Evolutionary conservation across 2,888 invertebrate genomes (phyloP).

Genomic region (Nipponacmea schrenckii): DNA sequence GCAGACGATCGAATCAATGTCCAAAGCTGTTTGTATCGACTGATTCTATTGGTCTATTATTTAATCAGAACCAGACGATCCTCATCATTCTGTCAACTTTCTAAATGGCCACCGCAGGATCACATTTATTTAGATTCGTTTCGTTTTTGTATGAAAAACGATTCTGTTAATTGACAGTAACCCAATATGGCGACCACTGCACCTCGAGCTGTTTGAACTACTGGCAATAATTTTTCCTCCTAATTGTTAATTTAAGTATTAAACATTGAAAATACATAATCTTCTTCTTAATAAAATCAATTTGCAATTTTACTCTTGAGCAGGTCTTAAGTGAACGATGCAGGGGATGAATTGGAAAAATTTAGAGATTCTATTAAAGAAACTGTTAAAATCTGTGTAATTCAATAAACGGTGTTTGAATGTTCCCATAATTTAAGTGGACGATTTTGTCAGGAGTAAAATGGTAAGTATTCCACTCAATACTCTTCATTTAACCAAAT

Average conservation of each 20-base stretch:
- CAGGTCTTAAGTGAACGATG: no score
- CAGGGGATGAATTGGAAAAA: no score
- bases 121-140: slow-evolving; percentile 8
- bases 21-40: slow-evolving; percentile 9
- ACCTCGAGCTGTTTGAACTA: not conserved
- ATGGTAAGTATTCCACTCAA: no score
- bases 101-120: slow-evolving; percentile 4
- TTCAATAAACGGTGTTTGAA: no score
- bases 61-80: slow-evolving; percentile 3
- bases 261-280: not conserved
- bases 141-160: not conserved
- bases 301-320: no score
- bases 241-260: slow-evolving; percentile 8
- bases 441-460: no score
- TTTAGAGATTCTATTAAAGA: no score
- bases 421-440: no score
- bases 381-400: no score
- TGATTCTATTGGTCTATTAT: slow-evolving; percentile 2
- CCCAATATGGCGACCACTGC: not conserved
- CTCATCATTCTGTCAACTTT: slow-evolving; percentile 7
- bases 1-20: slow-evolving; percentile 19
- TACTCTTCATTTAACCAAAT: no score
- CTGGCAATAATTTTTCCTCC: not conserved
- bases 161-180: not conserved
- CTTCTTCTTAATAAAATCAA: not conserved